phyloP scores from a whole-genome alignment of 2,888 invertebrate species.

The Drosophila mayaguana region DNA sequence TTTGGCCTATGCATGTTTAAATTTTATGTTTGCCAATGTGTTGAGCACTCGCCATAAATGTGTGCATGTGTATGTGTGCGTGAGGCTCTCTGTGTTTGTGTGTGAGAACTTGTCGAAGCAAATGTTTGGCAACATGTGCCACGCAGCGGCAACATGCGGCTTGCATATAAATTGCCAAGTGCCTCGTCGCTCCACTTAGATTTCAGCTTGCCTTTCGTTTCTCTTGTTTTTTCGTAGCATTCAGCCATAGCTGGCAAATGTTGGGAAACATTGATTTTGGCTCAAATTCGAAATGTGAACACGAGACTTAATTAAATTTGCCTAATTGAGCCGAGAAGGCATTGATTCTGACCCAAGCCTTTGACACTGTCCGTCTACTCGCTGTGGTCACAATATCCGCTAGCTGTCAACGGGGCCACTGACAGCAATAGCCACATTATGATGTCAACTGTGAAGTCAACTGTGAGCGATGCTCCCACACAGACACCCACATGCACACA shows the following conservation, averaged over 20 bases:
- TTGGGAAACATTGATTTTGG: slow-evolving; percentile 38
- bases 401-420: slow-evolving; percentile 58
- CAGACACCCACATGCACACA: slow-evolving; percentile 6
- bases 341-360: slow-evolving; percentile 33
- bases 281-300: slow-evolving; percentile 24
- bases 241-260: slow-evolving; percentile 11
- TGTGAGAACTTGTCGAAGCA: slow-evolving; percentile 53
- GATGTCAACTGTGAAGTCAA: slow-evolving; percentile 75
- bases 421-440: slow-evolving; percentile 73
- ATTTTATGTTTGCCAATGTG: slow-evolving; percentile 80
- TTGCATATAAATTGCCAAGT: slow-evolving; percentile 73
- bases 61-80: slow-evolving; percentile 8
- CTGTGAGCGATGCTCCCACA: slow-evolving; percentile 35
- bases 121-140: slow-evolving; percentile 78
- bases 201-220: slow-evolving; percentile 27
- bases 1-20: slow-evolving; percentile 81
- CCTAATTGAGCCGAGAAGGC: slow-evolving; percentile 44
- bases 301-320: slow-evolving; percentile 53
- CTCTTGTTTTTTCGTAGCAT: slow-evolving; percentile 12
- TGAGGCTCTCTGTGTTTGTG: background rate
- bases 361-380: slow-evolving; percentile 38
- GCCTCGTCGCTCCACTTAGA: slow-evolving; percentile 45
- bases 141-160: slow-evolving; percentile 67
- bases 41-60: slow-evolving; percentile 69
- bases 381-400: slow-evolving; percentile 41